phyloP scores from a whole-genome alignment of 2,888 invertebrate genomes.

The Rhaphigaster nebulosa region DNA sequence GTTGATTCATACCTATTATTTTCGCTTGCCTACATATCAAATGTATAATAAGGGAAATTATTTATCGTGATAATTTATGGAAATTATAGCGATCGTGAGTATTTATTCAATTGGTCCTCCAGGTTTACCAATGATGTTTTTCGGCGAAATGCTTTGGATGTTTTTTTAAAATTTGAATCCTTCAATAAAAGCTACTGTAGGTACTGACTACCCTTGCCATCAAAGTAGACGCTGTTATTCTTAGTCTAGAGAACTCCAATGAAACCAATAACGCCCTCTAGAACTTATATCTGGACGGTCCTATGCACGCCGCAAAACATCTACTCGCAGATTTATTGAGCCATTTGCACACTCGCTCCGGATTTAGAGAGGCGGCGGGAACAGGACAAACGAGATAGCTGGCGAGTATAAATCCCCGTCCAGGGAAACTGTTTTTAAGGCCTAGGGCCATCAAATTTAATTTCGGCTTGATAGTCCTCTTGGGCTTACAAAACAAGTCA shows the following conservation, averaged over 20 bases:
- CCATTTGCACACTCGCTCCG: constrained; percentile 10
- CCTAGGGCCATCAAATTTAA: constrained; percentile 11
- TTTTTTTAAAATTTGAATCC: too few species aligned
- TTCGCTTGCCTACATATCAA: too few species aligned
- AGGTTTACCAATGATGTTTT: too few species aligned
- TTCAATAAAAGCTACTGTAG: too few species aligned
- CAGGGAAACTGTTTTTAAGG: constrained; percentile 33
- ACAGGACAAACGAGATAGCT: constrained; percentile 14
- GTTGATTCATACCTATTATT: too few species aligned
- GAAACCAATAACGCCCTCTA: neutral
- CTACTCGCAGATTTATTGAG: constrained; percentile 3
- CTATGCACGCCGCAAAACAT: neutral
- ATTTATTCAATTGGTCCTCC: too few species aligned
- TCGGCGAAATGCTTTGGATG: too few species aligned
- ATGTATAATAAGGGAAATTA: too few species aligned
- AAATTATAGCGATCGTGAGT: too few species aligned
- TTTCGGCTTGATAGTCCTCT: constrained; percentile 22
- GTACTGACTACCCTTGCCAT: too few species aligned
- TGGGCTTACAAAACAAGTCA: constrained; percentile 25
- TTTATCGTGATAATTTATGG: too few species aligned
- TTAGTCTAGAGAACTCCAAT: neutral
- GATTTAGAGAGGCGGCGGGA: constrained; percentile 25
- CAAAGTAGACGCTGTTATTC: too few species aligned
- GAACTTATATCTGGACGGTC: neutral
- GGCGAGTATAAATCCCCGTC: neutral